Percentiles rank a stretch among this genome's conserved stretches.
Conservation (phyloP, 2,797 vertebrate species). For the Urosaurus nigricauda region DNA sequence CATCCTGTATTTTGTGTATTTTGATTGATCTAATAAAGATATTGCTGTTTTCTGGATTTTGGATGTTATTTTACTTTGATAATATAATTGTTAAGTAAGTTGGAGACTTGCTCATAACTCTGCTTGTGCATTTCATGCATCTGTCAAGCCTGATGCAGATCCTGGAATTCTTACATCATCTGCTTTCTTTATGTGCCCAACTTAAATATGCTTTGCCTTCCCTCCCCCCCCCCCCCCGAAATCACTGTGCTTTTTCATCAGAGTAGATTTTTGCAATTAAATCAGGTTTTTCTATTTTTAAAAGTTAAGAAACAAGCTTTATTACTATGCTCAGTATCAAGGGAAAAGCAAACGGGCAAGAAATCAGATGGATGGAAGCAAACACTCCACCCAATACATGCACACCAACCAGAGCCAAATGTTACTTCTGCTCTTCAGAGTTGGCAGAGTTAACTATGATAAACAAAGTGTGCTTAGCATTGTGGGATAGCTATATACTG, state of each 20-base stretch:
- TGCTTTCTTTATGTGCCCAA: not conserved
- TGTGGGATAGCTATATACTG: not conserved
- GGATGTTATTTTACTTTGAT: no score
- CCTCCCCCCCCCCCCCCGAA: not conserved
- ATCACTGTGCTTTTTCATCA: not conserved
- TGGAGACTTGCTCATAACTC: not conserved
- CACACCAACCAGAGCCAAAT: not conserved
- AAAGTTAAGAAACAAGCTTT: not conserved
- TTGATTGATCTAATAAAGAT: no score
- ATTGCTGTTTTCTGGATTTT: no score
- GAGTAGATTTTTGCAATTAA: not conserved
- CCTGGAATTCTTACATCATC: not conserved
- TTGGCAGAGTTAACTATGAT: not conserved
- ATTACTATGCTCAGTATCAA: not conserved
- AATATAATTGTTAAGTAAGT: not conserved
- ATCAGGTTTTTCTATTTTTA: not conserved
- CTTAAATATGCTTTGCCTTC: not conserved
- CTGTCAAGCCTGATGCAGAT: not conserved
- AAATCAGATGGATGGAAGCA: not conserved
- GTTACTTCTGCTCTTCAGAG: not conserved
- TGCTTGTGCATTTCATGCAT: not conserved
- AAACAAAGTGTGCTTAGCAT: not conserved
- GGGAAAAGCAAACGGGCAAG: not conserved
- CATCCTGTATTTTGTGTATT: no score
- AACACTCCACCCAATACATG: not conserved